Conservation (phyloP, 1,140 invertebrate species). For the Cydia amplana region DNA sequence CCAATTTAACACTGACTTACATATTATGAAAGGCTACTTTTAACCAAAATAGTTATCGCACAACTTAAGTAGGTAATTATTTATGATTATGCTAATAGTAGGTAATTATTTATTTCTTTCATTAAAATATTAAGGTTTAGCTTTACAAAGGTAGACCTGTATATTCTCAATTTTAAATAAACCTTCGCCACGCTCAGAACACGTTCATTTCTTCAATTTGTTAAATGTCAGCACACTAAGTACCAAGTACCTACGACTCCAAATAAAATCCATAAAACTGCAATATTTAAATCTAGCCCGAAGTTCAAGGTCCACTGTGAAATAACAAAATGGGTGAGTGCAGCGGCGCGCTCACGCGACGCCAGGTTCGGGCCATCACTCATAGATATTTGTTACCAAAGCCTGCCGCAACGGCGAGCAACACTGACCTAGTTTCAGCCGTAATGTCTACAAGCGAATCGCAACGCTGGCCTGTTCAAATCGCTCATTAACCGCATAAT, state of each 20-base stretch:
- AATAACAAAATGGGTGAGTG: constrained; percentile 37
- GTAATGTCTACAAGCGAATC: constrained; percentile 48
- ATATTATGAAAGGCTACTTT: no score
- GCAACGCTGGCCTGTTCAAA: constrained; percentile 38
- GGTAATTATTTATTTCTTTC: no score
- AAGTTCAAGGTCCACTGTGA: constrained; percentile 39
- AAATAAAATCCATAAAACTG: constrained; percentile 22
- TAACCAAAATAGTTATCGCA: no score
- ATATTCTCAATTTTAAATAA: no score
- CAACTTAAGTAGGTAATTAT: no score
- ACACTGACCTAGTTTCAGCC: constrained; percentile 61
- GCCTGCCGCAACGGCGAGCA: constrained; percentile 48
- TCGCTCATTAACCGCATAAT: neutral
- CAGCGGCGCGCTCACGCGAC: constrained; percentile 41
- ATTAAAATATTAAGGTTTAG: no score
- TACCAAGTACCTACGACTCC: neutral
- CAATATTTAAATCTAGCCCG: constrained; percentile 25
- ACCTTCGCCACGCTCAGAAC: no score
- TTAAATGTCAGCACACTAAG: neutral
- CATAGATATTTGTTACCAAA: constrained; percentile 52
- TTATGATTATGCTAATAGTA: no score
- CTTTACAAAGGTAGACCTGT: no score
- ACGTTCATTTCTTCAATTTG: neutral
- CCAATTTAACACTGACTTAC: no score
- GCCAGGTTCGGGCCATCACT: constrained; percentile 41